A percentile compares a stretch with the other conserved stretches of the same genome.
phyloP scores from a whole-genome alignment of 2,113 vertebrate species.

The Tiliqua scincoides region DNA sequence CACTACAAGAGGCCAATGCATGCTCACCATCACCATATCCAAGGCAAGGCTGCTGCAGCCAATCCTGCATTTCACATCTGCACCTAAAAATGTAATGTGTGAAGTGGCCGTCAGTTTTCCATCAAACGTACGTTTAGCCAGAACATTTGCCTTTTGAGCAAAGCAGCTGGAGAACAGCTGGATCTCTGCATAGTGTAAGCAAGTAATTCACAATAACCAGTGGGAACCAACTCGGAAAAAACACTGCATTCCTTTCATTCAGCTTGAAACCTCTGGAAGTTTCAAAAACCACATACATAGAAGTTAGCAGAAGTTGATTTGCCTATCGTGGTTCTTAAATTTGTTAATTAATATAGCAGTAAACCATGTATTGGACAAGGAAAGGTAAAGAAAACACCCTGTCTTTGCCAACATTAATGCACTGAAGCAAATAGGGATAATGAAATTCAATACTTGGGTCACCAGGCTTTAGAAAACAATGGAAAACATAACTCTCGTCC shows the following conservation, averaged over 20 bases:
- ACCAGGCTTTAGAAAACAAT: neutral
- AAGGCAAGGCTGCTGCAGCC: neutral
- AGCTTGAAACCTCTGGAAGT: neutral
- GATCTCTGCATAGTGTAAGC: neutral
- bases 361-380: neutral
- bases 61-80: neutral
- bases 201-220: neutral
- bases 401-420: neutral
- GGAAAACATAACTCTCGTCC: no score
- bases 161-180: conserved; percentile 2
- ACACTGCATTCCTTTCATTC: neutral
- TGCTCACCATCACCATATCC: neutral
- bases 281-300: neutral
- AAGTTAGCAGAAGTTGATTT: neutral
- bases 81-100: neutral
- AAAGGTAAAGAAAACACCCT: neutral
- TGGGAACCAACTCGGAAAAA: neutral
- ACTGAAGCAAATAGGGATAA: neutral
- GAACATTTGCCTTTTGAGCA: neutral
- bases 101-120: neutral
- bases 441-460: neutral
- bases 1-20: neutral
- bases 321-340: neutral
- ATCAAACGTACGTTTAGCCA: neutral
- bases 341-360: neutral